Conservation (phyloP, 2,113 vertebrate genomes). For the Nematolebias whitei region DNA sequence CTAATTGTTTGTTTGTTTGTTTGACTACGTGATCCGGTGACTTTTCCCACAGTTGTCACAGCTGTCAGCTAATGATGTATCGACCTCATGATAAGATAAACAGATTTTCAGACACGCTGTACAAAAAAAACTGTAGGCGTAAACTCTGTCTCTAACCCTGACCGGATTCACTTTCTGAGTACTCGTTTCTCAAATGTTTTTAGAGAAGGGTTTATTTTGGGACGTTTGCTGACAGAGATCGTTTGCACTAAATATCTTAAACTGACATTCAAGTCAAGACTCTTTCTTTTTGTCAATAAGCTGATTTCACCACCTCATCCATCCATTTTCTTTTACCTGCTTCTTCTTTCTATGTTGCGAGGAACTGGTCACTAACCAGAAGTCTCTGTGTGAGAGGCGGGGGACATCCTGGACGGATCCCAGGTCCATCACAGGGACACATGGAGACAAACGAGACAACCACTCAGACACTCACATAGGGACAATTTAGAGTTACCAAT, state of each 20-base stretch:
- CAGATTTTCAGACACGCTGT: not conserved
- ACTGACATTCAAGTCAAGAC: not conserved
- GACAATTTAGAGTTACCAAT: too few species aligned
- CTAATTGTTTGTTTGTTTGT: not conserved
- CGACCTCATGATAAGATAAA: not conserved
- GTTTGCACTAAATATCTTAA: not conserved
- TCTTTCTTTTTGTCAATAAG: not conserved
- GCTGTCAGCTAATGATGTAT: not conserved
- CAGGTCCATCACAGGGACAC: too few species aligned
- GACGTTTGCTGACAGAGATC: not conserved
- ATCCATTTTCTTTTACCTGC: too few species aligned
- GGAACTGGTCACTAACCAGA: too few species aligned
- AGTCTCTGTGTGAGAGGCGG: too few species aligned
- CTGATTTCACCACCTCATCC: not conserved
- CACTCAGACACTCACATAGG: too few species aligned
- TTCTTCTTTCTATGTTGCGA: too few species aligned
- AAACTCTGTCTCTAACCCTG: not conserved
- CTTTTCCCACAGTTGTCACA: conserved; percentile 14
- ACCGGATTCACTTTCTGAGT: not conserved
- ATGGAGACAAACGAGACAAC: too few species aligned
- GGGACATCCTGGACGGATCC: too few species aligned
- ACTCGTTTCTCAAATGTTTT: not conserved
- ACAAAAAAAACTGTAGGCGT: not conserved
- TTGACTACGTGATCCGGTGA: not conserved
- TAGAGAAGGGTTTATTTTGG: not conserved